Conservation (phyloP, 2,888 invertebrate genomes). For the Metacarcinus magister region DNA sequence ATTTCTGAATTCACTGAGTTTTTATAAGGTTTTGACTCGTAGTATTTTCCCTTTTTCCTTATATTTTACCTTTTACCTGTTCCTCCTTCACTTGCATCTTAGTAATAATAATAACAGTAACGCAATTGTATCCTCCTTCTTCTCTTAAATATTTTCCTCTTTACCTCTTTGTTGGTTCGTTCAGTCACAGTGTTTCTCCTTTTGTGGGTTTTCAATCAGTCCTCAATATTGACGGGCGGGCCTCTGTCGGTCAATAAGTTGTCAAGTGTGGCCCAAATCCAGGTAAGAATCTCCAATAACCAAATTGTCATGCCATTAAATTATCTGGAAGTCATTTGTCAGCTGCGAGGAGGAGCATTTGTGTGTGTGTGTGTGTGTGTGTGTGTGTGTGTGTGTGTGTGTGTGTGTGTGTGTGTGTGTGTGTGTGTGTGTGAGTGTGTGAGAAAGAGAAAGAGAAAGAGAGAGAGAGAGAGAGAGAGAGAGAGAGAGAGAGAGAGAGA, state of each 20-base stretch:
- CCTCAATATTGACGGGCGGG: neutral
- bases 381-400: conserved; percentile 57
- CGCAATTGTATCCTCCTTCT: too few species aligned
- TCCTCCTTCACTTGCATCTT: too few species aligned
- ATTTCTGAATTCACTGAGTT: too few species aligned
- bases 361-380: conserved; percentile 55
- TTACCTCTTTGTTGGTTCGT: too few species aligned
- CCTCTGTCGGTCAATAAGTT: neutral
- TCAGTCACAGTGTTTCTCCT: too few species aligned
- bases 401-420: neutral
- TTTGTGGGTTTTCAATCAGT: too few species aligned
- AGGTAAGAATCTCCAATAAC: neutral
- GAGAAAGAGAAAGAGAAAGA: neutral
- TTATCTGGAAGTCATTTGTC: conserved; percentile 8
- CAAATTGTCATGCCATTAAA: conserved; percentile 26
- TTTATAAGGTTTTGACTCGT: too few species aligned
- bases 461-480: neutral
- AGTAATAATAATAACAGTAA: too few species aligned
- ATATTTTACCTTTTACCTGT: too few species aligned
- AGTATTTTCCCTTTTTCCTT: too few species aligned
- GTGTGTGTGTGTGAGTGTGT: neutral
- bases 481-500: conserved; percentile 21
- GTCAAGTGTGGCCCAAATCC: neutral
- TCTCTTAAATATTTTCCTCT: too few species aligned
- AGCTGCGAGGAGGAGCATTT: neutral